A percentile compares a stretch with the other conserved stretches of the same genome.
Evolutionary conservation across 2,113 vertebrate genomes (phyloP).

Genomic region (Saccopteryx bilineata): DNA sequence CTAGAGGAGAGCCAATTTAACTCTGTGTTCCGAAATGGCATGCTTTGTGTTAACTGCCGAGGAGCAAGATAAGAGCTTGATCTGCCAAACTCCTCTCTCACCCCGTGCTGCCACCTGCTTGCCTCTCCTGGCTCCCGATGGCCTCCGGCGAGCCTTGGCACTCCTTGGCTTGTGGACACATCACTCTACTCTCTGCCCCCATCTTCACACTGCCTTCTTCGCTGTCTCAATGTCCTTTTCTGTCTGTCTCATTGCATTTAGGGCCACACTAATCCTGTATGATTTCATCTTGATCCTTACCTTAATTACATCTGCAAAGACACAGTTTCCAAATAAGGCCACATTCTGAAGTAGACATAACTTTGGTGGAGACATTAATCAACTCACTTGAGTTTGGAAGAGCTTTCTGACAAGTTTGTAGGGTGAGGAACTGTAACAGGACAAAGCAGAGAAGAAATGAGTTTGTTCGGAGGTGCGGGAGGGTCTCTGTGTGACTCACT

Average conservation of each 20-base stretch:
- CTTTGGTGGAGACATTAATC: not conserved
- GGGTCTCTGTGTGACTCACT: fast-evolving
- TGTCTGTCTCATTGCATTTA: not conserved
- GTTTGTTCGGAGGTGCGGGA: not conserved
- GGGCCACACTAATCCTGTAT: not conserved
- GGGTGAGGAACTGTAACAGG: too few species aligned
- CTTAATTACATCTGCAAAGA: not conserved
- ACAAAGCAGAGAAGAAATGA: not conserved
- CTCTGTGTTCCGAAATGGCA: not conserved
- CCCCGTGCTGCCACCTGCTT: not conserved
- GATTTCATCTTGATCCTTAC: not conserved
- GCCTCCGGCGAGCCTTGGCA: not conserved
- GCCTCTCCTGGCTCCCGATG: too few species aligned
- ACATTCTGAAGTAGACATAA: not conserved
- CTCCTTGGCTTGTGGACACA: not conserved
- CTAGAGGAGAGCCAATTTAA: not conserved
- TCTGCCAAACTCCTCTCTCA: not conserved
- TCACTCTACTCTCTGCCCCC: not conserved
- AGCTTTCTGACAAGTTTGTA: not conserved
- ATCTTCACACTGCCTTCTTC: fast-evolving
- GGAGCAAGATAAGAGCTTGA: not conserved
- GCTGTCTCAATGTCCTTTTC: not conserved
- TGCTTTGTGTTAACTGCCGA: not conserved
- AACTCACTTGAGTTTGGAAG: not conserved
- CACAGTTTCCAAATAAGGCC: not conserved